phyloP scores from a whole-genome alignment of 2,888 invertebrate genomes.

The Drosophila prostipennis region DNA sequence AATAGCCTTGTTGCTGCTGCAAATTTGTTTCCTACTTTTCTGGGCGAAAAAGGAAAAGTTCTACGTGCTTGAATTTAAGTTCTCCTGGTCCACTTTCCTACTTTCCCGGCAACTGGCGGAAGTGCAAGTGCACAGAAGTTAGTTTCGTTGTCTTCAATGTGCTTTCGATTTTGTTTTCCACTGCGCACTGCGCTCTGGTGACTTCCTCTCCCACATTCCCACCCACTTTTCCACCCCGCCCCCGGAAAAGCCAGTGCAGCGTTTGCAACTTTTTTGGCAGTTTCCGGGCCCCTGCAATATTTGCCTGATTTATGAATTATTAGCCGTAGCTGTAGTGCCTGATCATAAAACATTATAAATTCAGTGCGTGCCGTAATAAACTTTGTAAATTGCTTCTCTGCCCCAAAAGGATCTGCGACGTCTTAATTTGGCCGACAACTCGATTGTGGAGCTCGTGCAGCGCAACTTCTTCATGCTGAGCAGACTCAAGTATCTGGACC shows the following conservation, averaged over 20 bases:
- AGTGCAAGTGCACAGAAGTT: conserved; percentile 61
- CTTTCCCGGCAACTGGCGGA: conserved; percentile 43
- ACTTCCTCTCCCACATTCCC: conserved; percentile 20
- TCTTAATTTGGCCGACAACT: conserved; percentile 88
- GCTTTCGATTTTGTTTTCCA: conserved; percentile 74
- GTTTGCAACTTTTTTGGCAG: conserved; percentile 52
- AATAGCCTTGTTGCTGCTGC: conserved; percentile 53
- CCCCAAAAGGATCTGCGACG: conserved; percentile 86
- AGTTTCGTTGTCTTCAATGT: conserved; percentile 72
- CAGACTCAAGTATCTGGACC: conserved; percentile 89
- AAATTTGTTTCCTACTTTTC: conserved; percentile 55
- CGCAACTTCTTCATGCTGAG: conserved; percentile 90
- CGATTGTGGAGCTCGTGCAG: conserved; percentile 88
- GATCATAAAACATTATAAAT: conserved; percentile 69
- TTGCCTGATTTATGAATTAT: conserved; percentile 73
- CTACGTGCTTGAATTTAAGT: conserved; percentile 72
- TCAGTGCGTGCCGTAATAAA: conserved; percentile 62
- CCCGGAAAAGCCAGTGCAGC: conserved; percentile 28
- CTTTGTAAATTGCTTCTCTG: conserved; percentile 49
- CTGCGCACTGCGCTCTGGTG: conserved; percentile 31
- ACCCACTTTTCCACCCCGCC: conserved; percentile 11
- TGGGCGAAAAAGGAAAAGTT: conserved; percentile 51
- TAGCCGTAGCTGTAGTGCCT: conserved; percentile 45
- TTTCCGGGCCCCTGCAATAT: conserved; percentile 48
- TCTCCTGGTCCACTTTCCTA: conserved; percentile 23